These are phyloP conservation scores for Hypolimnas misippus DNA, from an alignment of 2,888 invertebrate species.

Conservation along the genomic window DNA sequence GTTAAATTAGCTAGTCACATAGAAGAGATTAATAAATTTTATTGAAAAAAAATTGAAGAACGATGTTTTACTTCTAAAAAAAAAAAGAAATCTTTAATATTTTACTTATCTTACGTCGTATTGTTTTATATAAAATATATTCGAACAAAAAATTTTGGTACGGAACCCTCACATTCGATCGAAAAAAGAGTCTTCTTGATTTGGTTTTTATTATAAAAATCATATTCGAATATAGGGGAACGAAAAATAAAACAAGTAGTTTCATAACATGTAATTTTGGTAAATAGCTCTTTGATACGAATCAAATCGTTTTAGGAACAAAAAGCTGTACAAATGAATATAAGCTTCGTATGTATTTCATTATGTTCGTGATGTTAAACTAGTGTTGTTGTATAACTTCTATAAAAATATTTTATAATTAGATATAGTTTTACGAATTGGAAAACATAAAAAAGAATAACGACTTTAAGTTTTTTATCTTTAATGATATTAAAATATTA, in stretches of 20 bases:
- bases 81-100: too few species aligned
- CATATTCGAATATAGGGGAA: slow-evolving; percentile 73
- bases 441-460: too few species aligned
- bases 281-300: slow-evolving; percentile 80
- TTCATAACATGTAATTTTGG: slow-evolving; percentile 79
- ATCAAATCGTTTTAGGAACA: slow-evolving; percentile 74
- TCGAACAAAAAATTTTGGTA: slow-evolving; percentile 13
- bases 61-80: too few species aligned
- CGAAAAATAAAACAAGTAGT: slow-evolving; percentile 76
- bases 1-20: too few species aligned
- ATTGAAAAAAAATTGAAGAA: too few species aligned
- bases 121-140: background rate
- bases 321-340: slow-evolving; percentile 51
- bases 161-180: slow-evolving; percentile 37
- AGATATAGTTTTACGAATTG: background rate
- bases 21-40: too few species aligned
- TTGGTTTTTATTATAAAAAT: slow-evolving; percentile 60
- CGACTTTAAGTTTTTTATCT: too few species aligned
- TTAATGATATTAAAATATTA: too few species aligned
- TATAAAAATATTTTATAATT: too few species aligned
- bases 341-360: slow-evolving; percentile 30
- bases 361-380: slow-evolving; percentile 35
- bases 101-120: too few species aligned
- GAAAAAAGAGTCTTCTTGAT: slow-evolving; percentile 34
- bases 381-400: background rate